These are phyloP conservation scores for Atherinomorus stipes DNA, from an alignment of 2,113 vertebrate species.

Conservation along the genomic window DNA sequence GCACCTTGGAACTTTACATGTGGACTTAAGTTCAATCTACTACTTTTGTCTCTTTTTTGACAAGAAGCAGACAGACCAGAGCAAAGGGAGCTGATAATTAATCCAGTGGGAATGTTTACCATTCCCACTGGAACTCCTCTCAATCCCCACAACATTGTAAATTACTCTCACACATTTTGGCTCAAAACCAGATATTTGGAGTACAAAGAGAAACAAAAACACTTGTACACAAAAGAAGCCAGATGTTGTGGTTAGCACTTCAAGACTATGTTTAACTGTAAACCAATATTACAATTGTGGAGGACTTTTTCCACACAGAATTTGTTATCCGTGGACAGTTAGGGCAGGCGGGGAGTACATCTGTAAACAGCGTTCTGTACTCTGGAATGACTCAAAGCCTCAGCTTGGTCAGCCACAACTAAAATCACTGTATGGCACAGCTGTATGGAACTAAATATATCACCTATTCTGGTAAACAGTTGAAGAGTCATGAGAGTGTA, in stretches of 20 bases:
- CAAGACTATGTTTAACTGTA: constrained; percentile 30
- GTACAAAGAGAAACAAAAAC: constrained; percentile 21
- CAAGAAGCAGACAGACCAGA: constrained; percentile 39
- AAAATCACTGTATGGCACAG: constrained; percentile 36
- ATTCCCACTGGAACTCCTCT: constrained; percentile 55
- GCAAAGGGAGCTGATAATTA: too few relatives aligned
- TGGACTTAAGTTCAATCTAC: too few relatives aligned
- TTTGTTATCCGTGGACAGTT: constrained; percentile 21
- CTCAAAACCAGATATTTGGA: neutral
- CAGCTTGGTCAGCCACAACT: constrained; percentile 35
- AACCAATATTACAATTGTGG: constrained; percentile 9
- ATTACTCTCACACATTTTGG: constrained; percentile 29
- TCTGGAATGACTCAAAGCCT: constrained; percentile 28
- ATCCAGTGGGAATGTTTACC: constrained; percentile 58
- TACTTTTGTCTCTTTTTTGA: constrained; percentile 51
- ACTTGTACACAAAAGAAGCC: neutral
- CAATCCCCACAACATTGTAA: constrained; percentile 42
- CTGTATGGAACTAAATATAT: constrained; percentile 43
- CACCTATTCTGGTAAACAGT: constrained; percentile 13
- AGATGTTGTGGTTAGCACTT: constrained; percentile 28
- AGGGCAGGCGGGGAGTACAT: constrained; percentile 29
- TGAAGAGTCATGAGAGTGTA: constrained; percentile 7
- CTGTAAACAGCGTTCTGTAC: constrained; percentile 50
- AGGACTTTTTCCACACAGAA: constrained; percentile 18
- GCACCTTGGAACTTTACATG: too few relatives aligned